phyloP scores from a whole-genome alignment of 2,113 vertebrate species.

The Cephalopterus ornatus region DNA sequence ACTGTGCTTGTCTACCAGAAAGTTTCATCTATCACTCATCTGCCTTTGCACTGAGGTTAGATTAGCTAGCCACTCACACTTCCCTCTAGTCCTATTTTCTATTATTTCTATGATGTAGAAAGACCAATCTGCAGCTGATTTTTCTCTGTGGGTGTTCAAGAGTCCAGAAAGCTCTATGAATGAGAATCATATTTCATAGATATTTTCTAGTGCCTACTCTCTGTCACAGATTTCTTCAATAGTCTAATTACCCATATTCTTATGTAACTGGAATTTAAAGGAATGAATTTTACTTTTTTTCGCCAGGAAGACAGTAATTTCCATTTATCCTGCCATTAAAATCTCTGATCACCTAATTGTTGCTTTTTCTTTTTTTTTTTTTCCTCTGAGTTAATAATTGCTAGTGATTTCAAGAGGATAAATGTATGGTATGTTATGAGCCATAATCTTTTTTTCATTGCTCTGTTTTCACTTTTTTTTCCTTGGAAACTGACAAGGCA shows the following conservation, averaged over 20 bases:
- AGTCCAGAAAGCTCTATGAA: conserved; percentile 41
- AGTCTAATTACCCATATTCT: conserved; percentile 32
- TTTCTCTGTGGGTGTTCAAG: conserved; percentile 43
- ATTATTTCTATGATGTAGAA: conserved; percentile 15
- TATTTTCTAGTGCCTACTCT: conserved; percentile 40
- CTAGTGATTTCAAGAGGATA: background rate
- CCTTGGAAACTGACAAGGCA: background rate
- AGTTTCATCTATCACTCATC: background rate
- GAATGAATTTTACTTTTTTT: background rate
- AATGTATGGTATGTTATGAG: background rate
- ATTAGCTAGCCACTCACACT: background rate
- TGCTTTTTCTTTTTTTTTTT: background rate
- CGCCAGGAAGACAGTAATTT: background rate
- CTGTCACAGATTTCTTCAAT: conserved; percentile 22
- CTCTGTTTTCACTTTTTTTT: background rate
- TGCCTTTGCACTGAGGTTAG: background rate
- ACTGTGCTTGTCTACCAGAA: background rate
- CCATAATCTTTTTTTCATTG: background rate
- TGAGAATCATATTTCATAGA: conserved; percentile 44
- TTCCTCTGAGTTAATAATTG: background rate
- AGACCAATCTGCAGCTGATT: conserved; percentile 40
- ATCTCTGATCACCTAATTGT: background rate
- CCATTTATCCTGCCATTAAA: background rate
- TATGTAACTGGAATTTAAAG: conserved; percentile 26
- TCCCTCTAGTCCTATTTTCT: conserved; percentile 32